Percentiles rank a stretch among this genome's conserved stretches.
phyloP scores from a whole-genome alignment of 30 jellyfish, hydroid and myxozoan genomes.

The Rhopilema esculentum region DNA sequence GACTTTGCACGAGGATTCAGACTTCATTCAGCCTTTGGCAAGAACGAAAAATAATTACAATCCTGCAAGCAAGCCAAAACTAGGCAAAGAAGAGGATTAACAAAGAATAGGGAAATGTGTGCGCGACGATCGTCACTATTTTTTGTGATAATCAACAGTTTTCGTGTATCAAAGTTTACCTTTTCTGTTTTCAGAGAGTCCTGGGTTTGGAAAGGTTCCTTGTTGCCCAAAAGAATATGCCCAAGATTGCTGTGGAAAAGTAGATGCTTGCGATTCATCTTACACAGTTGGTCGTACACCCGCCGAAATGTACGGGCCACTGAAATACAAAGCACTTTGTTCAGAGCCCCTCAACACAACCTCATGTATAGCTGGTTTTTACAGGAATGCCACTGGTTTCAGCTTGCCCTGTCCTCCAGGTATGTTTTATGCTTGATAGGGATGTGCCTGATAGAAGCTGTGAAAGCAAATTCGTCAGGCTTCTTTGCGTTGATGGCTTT shows the following conservation, averaged over 20 bases:
- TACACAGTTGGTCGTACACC: neutral
- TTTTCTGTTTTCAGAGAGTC: too few relatives aligned
- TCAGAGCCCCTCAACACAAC: slow-evolving; percentile 51
- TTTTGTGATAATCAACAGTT: too few relatives aligned
- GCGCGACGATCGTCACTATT: too few relatives aligned
- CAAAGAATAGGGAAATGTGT: too few relatives aligned
- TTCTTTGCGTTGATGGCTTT: neutral
- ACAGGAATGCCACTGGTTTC: slow-evolving; percentile 6
- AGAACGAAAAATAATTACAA: too few relatives aligned
- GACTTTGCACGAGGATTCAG: too few relatives aligned
- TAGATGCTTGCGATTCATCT: slow-evolving; percentile 25
- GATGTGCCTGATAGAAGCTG: too few relatives aligned
- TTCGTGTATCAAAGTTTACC: too few relatives aligned
- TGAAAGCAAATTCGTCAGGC: neutral
- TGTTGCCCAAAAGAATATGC: slow-evolving; percentile 34
- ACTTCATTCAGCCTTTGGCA: too few relatives aligned
- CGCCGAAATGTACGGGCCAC: slow-evolving; percentile 13
- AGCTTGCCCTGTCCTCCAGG: slow-evolving; percentile 59
- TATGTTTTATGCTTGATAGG: neutral
- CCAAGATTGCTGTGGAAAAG: slow-evolving; percentile 30
- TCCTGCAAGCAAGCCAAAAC: too few relatives aligned
- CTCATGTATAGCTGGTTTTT: slow-evolving; percentile 55
- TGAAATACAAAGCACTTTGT: slow-evolving; percentile 49
- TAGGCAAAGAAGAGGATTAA: too few relatives aligned
- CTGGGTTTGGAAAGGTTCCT: slow-evolving; percentile 25